A percentile compares a stretch with the other conserved stretches of the same genome.
Conservation (phyloP, 2,797 vertebrate genomes). For the Propithecus perrieri region DNA sequence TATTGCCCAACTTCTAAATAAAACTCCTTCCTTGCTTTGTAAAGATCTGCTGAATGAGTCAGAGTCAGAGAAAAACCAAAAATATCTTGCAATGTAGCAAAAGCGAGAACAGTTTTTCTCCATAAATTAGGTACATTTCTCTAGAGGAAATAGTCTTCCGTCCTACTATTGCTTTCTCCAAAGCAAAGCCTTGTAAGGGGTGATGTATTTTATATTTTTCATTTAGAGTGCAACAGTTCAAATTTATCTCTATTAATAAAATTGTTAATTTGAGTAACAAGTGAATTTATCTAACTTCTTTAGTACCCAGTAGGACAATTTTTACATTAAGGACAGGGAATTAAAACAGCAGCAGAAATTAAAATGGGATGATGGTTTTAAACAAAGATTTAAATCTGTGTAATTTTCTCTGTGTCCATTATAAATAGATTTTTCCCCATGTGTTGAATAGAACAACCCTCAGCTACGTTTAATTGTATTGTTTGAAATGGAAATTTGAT, state of each 20-base stretch:
- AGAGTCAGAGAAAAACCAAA: conserved; percentile 53
- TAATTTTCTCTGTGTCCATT: neutral
- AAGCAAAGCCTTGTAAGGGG: neutral
- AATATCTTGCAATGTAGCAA: conserved; percentile 32
- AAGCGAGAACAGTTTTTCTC: conserved; percentile 51
- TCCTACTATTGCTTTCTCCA: neutral
- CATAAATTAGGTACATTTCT: conserved; percentile 56
- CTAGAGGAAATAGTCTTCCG: neutral
- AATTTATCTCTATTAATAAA: neutral
- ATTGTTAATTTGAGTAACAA: neutral
- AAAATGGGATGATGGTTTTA: neutral
- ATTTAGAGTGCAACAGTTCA: neutral
- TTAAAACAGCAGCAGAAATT: conserved; percentile 29
- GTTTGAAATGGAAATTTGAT: neutral
- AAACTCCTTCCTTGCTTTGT: conserved; percentile 59
- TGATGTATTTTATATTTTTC: neutral
- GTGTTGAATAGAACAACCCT: neutral
- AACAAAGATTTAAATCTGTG: conserved; percentile 34
- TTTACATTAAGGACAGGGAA: neutral
- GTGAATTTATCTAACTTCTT: neutral
- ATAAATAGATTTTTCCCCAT: neutral
- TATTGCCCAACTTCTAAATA: conserved; percentile 59
- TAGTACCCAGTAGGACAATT: neutral
- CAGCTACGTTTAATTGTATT: neutral
- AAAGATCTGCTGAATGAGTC: conserved; percentile 65